Evolutionary conservation across 2,888 invertebrate species (phyloP).

Genomic region (Theretra japonica): DNA sequence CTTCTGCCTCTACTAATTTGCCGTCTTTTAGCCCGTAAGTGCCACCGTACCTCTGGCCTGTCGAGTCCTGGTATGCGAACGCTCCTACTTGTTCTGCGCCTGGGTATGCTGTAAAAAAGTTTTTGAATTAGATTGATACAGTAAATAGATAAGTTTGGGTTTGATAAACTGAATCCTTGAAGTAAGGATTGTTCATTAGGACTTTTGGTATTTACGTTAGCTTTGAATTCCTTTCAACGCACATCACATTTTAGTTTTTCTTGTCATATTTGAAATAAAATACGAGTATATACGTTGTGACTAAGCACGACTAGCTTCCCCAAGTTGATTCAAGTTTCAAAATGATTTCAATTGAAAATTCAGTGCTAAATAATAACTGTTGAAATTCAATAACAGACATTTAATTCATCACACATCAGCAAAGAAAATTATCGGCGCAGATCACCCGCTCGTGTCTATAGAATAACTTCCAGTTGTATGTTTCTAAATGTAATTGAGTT

Average conservation of each 20-base stretch:
- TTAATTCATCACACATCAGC: no score
- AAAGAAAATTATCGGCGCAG: no score
- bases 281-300: no score
- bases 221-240: no score
- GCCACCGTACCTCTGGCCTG: conserved; percentile 76
- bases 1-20: conserved; percentile 46
- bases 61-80: conserved; percentile 68
- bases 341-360: not conserved
- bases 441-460: no score
- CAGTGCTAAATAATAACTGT: not conserved
- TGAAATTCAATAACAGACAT: not conserved
- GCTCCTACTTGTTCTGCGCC: conserved; percentile 57
- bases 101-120: conserved; percentile 16
- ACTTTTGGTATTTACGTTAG: no score
- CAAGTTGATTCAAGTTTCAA: not conserved
- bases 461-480: not conserved
- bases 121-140: not conserved
- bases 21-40: conserved; percentile 67
- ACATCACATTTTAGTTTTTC: no score
- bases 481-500: not conserved
- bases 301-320: no score
- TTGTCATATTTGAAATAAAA: no score
- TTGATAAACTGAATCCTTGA: no score
- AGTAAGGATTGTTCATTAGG: no score
- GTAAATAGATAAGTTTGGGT: no score